phyloP scores from a whole-genome alignment of 2,113 vertebrate genomes.

The Apteryx mantelli region DNA sequence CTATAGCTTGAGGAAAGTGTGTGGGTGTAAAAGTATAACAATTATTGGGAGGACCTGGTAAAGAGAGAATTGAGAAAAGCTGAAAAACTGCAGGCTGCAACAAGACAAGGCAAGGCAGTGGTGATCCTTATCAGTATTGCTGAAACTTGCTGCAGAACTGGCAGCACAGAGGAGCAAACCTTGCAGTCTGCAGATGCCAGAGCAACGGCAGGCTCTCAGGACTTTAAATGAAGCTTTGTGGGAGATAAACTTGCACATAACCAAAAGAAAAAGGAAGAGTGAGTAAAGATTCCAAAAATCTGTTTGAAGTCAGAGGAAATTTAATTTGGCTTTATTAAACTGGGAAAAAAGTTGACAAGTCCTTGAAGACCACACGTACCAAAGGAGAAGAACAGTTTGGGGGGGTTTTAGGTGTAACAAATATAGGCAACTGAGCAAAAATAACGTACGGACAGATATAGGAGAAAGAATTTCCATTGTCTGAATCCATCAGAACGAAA shows the following conservation, averaged over 20 bases:
- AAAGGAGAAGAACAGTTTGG: background rate
- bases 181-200: background rate
- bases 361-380: accelerated
- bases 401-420: background rate
- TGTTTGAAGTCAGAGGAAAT: background rate
- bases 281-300: background rate
- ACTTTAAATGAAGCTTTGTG: background rate
- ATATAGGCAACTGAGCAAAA: background rate
- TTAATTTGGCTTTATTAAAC: background rate
- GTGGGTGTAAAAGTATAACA: background rate
- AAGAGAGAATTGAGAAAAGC: background rate
- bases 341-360: background rate
- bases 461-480: background rate
- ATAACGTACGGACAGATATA: accelerated
- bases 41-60: background rate
- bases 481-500: background rate
- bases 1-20: background rate
- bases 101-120: background rate
- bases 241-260: background rate
- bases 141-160: background rate
- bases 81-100: background rate
- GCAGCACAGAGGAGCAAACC: background rate
- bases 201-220: background rate
- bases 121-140: background rate
- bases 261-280: background rate